These are phyloP conservation scores for Chelonia mydas DNA, from an alignment of 2,797 vertebrate species.

Conservation along the genomic window DNA sequence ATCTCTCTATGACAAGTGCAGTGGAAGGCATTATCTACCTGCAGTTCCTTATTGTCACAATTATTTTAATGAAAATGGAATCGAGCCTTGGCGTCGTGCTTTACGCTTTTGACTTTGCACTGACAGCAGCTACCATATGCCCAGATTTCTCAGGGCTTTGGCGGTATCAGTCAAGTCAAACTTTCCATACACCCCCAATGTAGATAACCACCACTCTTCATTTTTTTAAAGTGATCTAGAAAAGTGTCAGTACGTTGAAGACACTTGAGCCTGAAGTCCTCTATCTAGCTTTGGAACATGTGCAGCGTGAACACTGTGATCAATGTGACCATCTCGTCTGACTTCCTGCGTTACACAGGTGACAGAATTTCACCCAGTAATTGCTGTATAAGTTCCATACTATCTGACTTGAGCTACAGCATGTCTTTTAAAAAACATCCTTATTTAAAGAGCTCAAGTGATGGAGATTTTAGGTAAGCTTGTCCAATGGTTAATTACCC, in stretches of 20 bases:
- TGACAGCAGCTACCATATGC: too few relatives aligned
- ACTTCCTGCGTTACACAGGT: background rate
- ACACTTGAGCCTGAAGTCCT: background rate
- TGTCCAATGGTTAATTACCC: too few relatives aligned
- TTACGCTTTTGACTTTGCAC: background rate
- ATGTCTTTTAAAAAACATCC: background rate
- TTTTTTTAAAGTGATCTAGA: background rate
- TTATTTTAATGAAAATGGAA: background rate
- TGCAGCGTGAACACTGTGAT: accelerated
- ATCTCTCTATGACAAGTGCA: background rate
- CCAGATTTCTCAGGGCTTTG: background rate
- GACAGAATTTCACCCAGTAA: background rate
- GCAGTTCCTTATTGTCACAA: accelerated
- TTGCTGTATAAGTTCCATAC: background rate
- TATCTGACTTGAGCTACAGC: background rate
- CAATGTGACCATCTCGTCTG: accelerated
- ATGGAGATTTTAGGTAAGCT: background rate
- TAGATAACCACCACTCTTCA: too few relatives aligned
- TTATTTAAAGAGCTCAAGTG: background rate
- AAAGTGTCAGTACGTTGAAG: background rate
- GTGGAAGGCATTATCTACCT: background rate
- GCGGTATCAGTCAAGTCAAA: background rate
- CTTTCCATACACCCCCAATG: too few relatives aligned
- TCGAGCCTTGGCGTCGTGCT: background rate
- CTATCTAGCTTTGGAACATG: background rate